Conservation (phyloP, 2,797 vertebrate genomes). For the Harpagifer antarcticus region DNA sequence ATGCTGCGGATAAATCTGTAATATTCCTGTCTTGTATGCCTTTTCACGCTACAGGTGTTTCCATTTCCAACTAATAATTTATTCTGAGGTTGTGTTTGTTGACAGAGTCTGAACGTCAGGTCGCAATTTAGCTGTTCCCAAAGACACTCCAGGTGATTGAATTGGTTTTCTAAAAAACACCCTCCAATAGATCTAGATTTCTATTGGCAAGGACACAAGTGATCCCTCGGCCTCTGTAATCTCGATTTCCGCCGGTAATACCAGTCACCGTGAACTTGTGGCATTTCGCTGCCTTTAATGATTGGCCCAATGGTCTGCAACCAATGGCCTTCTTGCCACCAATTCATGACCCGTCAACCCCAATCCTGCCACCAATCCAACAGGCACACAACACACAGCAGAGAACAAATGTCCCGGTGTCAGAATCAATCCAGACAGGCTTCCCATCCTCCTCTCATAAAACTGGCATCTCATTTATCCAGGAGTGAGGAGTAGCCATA, state of each 20-base stretch:
- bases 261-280: conserved; percentile 77
- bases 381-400: conserved; percentile 79
- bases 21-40: conserved; percentile 31
- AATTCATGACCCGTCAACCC: conserved; percentile 90
- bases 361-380: conserved; percentile 87
- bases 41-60: conserved; percentile 35
- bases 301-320: conserved; percentile 84
- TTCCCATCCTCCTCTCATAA: conserved; percentile 81
- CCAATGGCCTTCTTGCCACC: conserved; percentile 81
- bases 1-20: conserved; percentile 33
- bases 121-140: conserved; percentile 35
- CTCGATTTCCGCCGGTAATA: conserved; percentile 81
- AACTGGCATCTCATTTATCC: conserved; percentile 81
- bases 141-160: conserved; percentile 46
- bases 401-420: conserved; percentile 82
- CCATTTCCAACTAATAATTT: conserved; percentile 19
- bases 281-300: conserved; percentile 83
- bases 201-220: conserved; percentile 72
- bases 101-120: conserved; percentile 27
- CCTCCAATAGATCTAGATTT: conserved; percentile 63
- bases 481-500: conserved; percentile 59
- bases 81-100: conserved; percentile 6
- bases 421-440: conserved; percentile 82
- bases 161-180: conserved; percentile 48
- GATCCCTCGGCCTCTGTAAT: conserved; percentile 73